Percentiles rank a stretch among this genome's conserved stretches.
Evolutionary conservation across 2,113 vertebrate species (phyloP).

Genomic region (Chionis minor): DNA sequence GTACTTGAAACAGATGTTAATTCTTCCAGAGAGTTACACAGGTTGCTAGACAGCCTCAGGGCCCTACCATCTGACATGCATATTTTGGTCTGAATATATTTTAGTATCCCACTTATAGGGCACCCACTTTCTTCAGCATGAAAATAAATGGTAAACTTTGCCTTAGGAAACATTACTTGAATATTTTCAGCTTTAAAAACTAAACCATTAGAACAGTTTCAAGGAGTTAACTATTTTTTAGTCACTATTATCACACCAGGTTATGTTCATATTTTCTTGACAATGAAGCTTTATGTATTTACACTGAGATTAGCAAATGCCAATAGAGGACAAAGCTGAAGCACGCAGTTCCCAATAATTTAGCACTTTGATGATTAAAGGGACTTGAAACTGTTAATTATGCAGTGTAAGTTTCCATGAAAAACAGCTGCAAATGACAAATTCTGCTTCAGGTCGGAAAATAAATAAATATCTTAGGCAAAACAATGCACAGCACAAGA

Average conservation of each 20-base stretch:
- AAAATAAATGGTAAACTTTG: neutral
- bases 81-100: neutral
- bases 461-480: neutral
- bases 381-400: conserved; percentile 31
- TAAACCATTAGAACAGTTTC: neutral
- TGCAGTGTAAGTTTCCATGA: neutral
- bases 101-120: neutral
- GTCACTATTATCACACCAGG: neutral
- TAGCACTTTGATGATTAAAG: neutral
- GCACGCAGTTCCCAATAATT: neutral
- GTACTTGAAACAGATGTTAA: conserved; percentile 17
- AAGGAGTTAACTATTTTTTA: neutral
- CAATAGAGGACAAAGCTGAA: neutral
- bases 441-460: conserved; percentile 41
- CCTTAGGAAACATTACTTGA: neutral
- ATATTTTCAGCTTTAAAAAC: neutral
- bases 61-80: neutral
- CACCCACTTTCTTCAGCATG: neutral
- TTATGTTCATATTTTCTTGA: neutral
- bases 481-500: neutral
- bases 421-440: conserved; percentile 25
- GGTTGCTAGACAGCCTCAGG: conserved; percentile 20
- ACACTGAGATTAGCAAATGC: neutral
- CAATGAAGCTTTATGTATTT: neutral
- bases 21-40: neutral